Evolutionary conservation across 2,113 vertebrate genomes (phyloP), one percentile per base, ranked within the genome.

Genomic region (Acanthisitta chloris): DNA sequence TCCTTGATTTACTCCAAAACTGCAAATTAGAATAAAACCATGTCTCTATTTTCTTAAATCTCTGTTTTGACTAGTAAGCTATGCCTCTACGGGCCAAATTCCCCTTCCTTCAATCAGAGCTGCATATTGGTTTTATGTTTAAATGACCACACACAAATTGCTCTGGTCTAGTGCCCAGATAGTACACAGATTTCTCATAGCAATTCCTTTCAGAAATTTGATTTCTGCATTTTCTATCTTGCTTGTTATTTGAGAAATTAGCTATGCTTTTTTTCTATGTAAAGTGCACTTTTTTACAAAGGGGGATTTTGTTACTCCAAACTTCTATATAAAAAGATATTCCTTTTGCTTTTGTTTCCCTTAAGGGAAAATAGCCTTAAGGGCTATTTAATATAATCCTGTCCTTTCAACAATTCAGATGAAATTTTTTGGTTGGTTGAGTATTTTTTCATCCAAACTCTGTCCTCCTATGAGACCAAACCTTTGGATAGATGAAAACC

Each of bases 1-100:
- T 91, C 77, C 92, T 94, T 87, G 54, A 95, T 95, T 92, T 95
- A 96, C 66, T 93, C 74, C 54, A 86, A 95, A 96, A 73, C 34
- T 86, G 70, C 83, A 91, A 85, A 91, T 80, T 76, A 81, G 57
- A 88, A 88, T 84, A 77, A 96, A 93, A 71, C 51, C 43, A 94
- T 94, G 86, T 87, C 81, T 86, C 57, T 81, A 88, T 86, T 95
- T 96, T 96, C 81, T 95, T 92, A 95, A 88, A 73, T 79, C 85
- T 89, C 66, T 73, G 18, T 48, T 97, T 82, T 78, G 36, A 81
- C 71, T 92, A 10, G 64, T 89, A 94, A 94, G 91, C 73, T 88
- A 34, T 40, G 52, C 76, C 38, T 81, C 28, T 86, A 29, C 13
- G 33, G 85, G 36, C 80, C 76, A 90, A 90, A 78, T 81, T 92